Evolutionary conservation across 2,797 vertebrate genomes (phyloP).

Genomic region (Mus caroli): DNA sequence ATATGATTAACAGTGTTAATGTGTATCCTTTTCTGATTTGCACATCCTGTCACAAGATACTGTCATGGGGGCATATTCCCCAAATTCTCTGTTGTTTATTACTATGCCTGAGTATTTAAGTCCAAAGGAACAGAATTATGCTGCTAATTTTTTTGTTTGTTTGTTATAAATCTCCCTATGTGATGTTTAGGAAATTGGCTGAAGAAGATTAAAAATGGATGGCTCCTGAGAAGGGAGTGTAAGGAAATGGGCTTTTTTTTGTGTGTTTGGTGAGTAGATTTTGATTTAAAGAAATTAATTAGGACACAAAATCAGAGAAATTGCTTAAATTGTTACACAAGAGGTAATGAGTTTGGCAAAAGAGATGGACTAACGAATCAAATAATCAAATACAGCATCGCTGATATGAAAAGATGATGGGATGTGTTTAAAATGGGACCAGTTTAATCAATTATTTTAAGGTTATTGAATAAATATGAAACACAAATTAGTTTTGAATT

Average conservation of each 20-base stretch:
- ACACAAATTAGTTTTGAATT: slow-evolving; percentile 44
- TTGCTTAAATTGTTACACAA: neutral
- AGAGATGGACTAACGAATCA: slow-evolving; percentile 25
- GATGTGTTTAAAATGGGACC: slow-evolving; percentile 58
- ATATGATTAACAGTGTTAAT: neutral
- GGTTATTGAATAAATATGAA: slow-evolving; percentile 43
- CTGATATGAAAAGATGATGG: slow-evolving; percentile 62
- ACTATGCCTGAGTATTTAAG: neutral
- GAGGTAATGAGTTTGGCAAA: slow-evolving; percentile 36
- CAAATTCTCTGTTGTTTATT: neutral
- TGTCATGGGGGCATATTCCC: neutral
- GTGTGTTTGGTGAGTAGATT: neutral
- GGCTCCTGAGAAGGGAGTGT: slow-evolving; percentile 24
- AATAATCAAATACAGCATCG: slow-evolving; percentile 57
- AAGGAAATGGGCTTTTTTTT: slow-evolving; percentile 39
- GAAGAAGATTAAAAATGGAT: slow-evolving; percentile 38
- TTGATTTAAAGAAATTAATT: slow-evolving; percentile 55
- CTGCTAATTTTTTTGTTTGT: neutral
- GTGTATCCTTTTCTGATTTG: slow-evolving; percentile 4
- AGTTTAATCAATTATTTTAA: slow-evolving; percentile 62
- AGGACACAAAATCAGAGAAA: neutral
- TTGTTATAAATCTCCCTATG: neutral
- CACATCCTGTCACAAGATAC: neutral
- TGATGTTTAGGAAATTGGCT: slow-evolving; percentile 44
- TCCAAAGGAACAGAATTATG: neutral